phyloP scores from a whole-genome alignment of 2,797 vertebrate genomes.

The Fringilla coelebs region DNA sequence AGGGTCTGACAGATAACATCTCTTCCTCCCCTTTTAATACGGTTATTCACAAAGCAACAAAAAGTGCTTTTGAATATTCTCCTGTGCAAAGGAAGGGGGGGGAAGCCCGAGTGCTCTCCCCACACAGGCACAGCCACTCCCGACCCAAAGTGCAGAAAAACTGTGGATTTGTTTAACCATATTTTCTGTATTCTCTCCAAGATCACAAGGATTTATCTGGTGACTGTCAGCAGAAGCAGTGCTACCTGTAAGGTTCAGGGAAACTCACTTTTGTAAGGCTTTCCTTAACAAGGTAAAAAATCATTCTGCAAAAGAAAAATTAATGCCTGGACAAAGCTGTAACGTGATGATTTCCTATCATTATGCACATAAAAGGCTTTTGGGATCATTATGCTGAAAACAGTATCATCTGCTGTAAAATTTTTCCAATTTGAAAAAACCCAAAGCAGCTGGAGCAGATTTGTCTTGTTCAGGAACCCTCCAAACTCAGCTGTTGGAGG shows the following conservation, averaged over 20 bases:
- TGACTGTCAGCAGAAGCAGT: not conserved
- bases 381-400: not conserved
- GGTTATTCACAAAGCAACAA: constrained; percentile 61
- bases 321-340: not conserved
- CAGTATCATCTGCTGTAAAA: not conserved
- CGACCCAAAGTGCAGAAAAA: not conserved
- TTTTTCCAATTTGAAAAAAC: not conserved
- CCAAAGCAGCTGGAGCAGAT: constrained; percentile 15
- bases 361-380: not conserved
- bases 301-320: not conserved
- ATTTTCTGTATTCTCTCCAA: not conserved
- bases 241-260: not conserved
- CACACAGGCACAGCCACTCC: not conserved
- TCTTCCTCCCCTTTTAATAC: constrained; percentile 66
- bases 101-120: not conserved
- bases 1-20: constrained; percentile 69
- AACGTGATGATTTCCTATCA: not conserved
- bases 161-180: not conserved
- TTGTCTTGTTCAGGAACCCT: not conserved
- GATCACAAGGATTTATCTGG: not conserved
- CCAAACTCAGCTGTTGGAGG: not conserved
- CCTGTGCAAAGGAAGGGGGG: not conserved
- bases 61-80: constrained; percentile 62
- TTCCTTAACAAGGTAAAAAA: not conserved
- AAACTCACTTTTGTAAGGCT: not conserved